Percentiles rank a stretch among this genome's conserved stretches.
phyloP scores from a whole-genome alignment of 2,888 invertebrate species.

The Lycaena phlaeas region DNA sequence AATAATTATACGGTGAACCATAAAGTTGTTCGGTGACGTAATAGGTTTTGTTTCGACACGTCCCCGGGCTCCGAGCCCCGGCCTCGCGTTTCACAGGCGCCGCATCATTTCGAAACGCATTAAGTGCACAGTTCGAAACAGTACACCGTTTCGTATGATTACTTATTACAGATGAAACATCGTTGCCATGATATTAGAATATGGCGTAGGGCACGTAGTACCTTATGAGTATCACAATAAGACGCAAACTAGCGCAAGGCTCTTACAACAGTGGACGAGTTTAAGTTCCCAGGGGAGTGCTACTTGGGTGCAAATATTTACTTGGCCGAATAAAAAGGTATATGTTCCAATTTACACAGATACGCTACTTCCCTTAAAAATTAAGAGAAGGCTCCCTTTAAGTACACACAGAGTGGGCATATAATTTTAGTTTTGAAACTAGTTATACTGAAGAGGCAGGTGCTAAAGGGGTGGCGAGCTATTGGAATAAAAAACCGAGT shows the following conservation, averaged over 20 bases:
- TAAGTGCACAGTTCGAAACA: conserved; percentile 64
- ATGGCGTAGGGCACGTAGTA: conserved; percentile 6
- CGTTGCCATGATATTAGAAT: conserved; percentile 1
- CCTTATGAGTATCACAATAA: background rate
- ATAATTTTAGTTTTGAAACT: background rate
- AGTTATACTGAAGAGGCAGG: background rate
- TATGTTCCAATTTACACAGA: conserved; percentile 6
- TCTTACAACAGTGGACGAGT: conserved; percentile 4
- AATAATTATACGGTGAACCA: conserved; percentile 60
- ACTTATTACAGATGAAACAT: conserved; percentile 14
- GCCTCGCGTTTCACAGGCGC: conserved; percentile 64
- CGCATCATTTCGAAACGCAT: conserved; percentile 71
- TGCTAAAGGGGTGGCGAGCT: background rate
- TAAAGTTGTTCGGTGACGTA: conserved; percentile 61
- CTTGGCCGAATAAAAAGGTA: conserved; percentile 18
- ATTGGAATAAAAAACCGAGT: background rate
- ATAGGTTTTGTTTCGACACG: conserved; percentile 66
- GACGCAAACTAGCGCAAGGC: conserved; percentile 8
- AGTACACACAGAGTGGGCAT: background rate
- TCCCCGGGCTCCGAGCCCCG: conserved; percentile 54
- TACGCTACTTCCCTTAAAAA: conserved; percentile 7
- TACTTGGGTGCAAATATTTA: conserved; percentile 24
- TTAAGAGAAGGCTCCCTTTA: background rate
- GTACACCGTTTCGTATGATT: conserved; percentile 27
- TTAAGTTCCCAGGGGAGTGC: conserved; percentile 28